Base-by-base conservation (phyloP, 1,140 invertebrate genomes). In the Drosophila chauvacae region DNA sequence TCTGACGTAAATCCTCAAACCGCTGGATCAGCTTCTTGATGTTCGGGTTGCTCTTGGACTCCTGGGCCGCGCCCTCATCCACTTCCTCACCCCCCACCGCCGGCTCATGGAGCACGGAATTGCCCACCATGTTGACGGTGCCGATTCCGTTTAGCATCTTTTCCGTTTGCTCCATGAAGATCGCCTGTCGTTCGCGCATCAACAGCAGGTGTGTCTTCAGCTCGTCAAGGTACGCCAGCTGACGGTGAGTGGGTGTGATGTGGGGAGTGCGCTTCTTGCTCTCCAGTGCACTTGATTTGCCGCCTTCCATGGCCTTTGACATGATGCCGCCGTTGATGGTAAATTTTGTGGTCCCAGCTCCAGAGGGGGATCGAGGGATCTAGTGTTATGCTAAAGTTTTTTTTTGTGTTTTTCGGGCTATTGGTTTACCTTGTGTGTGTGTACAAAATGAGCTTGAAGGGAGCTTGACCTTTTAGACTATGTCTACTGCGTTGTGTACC, bases 151-250 rank as follows among this genome's bases (percentile, higher is more conserved):
- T 75, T 18, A 88, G 23, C 9, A 90, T 84, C 13, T 84, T 51
- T 26, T 80, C 85, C 1, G 84, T 88, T 37, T 87, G 64, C 33
- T 68, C 64, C 62, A 87, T 84, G 33, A 90, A 88, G 10, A 56
- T 53, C n/a, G 65, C 69, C n/a, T 88, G 85, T 3, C 77, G 81
- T n/a, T 66, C 16, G 1, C 77, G 84, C 23, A 88, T 39, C 11
- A 84, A 57, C 14, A 48, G 50, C 1, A 88, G 69, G 1, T 81
- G 84, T 41, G 73, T 55, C 65, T 88, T 90, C 35, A 88, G 74
- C 63, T 88, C 84, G 39, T 81, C 84, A 16, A 88, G 69, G 41
- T 88, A 88, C 0, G 73, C 85, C 73, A 88, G 20, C 41, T 88
- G 85, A 16, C 79, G 81, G 41, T 30, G 47, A 3, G 77, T 88